Evolutionary conservation across 2,113 vertebrate species (phyloP), one percentile per base, ranked within the genome.

Genomic region (Ageneiosus marmoratus): DNA sequence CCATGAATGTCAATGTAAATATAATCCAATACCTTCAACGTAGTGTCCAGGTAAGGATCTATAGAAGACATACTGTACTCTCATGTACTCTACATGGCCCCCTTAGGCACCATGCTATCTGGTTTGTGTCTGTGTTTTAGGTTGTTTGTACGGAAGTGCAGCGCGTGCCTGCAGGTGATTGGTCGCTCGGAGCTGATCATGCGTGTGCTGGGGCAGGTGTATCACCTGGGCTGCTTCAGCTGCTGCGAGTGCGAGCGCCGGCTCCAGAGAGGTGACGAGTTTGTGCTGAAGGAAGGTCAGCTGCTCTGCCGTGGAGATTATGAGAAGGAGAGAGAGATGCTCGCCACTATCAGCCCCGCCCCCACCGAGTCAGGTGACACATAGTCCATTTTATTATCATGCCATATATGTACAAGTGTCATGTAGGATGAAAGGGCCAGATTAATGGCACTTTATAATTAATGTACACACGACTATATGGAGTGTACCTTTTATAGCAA

Each of bases 211-310:
- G 95, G 94, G 79, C 94, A 96, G 84, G 96, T 97, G 85, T 97
- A 96, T 89, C 96, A 97, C 81, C 93, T 96, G 53, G 94, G 92
- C 81, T 97, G 96, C 92, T 96, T 97, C 92, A 96, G 89, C 91
- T 97, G 96, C 92, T 97, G 96, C 27, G 96, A 96, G 93, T 97
- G 96, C 6, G 96, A 97, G 90, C 94, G 95, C 51, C 92, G 94
- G 29, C 94, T 97, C 88, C 96, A 96, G 89, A 93, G 94, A 9
- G 96, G 96, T 0, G 96, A 97, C 11, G 96, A 97, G 93, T 97
- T 97, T 32, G 96, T 97, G 82, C 92, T 97, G 81, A 97, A 97
- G 79, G 96, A 97, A 84, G 96, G 96, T 41, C 96, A 97, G 91
- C 94, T 97, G 88, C 94, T 97, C 24, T 97, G 96, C 76, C 94